Percentiles rank a stretch among this genome's conserved stretches.
Conservation (phyloP, 2,113 vertebrate genomes). For the Nyctibius bracteatus region DNA sequence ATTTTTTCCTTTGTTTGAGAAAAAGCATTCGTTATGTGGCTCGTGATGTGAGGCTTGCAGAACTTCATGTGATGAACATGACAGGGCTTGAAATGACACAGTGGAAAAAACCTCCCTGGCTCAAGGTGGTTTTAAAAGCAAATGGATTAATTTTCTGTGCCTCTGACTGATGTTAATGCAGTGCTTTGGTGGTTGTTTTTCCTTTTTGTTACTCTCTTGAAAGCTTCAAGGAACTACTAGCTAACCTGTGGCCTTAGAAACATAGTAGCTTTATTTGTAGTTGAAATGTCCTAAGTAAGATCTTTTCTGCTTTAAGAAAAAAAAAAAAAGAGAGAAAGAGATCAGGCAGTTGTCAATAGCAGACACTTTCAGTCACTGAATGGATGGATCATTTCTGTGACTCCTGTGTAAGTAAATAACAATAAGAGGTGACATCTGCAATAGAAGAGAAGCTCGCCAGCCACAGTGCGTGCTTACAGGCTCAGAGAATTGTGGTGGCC, state of each 20-base stretch:
- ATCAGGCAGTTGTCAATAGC: neutral
- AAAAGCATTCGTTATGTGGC: neutral
- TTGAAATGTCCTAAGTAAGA: neutral
- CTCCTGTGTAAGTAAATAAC: neutral
- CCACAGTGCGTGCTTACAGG: neutral
- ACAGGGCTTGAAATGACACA: neutral
- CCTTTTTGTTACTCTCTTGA: neutral
- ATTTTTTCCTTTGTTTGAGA: neutral
- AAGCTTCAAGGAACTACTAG: neutral
- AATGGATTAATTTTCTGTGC: neutral
- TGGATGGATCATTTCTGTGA: fast-evolving
- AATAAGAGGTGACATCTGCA: neutral
- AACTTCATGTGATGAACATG: neutral
- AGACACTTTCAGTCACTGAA: neutral
- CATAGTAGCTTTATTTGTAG: neutral
- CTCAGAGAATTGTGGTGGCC: neutral
- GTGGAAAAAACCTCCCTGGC: neutral
- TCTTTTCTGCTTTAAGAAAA: neutral
- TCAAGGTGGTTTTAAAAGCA: neutral
- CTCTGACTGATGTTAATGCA: neutral
- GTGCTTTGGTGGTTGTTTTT: neutral
- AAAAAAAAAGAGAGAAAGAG: neutral
- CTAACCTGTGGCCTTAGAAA: neutral
- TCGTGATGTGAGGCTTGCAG: neutral
- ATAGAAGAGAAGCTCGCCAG: neutral